phyloP scores from a whole-genome alignment of 2,888 invertebrate species.

The Noctua janthe region DNA sequence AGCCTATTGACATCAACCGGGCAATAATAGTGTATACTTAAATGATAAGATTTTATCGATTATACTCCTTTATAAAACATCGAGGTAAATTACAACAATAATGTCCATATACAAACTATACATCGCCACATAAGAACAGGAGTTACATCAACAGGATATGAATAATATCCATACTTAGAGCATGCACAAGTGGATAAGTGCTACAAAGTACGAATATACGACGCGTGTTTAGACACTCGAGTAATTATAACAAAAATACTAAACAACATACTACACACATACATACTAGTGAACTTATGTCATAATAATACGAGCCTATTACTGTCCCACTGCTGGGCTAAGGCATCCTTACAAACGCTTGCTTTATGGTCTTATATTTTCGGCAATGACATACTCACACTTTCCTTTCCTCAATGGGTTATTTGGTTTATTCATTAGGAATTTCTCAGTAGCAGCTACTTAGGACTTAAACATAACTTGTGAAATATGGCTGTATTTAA shows the following conservation, averaged over 20 bases:
- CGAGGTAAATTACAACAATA: constrained; percentile 4
- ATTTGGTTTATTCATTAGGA: not conserved
- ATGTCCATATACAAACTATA: not conserved
- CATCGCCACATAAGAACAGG: not conserved
- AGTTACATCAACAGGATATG: constrained; percentile 29
- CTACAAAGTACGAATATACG: not conserved
- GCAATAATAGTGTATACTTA: too few species aligned
- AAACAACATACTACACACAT: not conserved
- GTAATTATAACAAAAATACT: not conserved
- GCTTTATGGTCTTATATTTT: not conserved
- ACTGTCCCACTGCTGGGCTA: not conserved
- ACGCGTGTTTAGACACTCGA: not conserved
- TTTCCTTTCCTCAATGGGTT: not conserved
- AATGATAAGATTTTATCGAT: too few species aligned
- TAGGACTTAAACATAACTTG: not conserved
- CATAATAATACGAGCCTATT: not conserved
- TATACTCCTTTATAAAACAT: not conserved
- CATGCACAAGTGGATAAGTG: constrained; percentile 3
- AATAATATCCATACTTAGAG: constrained; percentile 31
- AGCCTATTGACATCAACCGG: too few species aligned
- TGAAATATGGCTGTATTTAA: not conserved
- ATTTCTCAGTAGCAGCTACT: not conserved
- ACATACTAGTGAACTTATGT: not conserved
- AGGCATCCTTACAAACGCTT: not conserved
- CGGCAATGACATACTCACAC: not conserved